Evolutionary conservation across 2,888 invertebrate species (phyloP).

Genomic region (Cryptocephalus primarius): DNA sequence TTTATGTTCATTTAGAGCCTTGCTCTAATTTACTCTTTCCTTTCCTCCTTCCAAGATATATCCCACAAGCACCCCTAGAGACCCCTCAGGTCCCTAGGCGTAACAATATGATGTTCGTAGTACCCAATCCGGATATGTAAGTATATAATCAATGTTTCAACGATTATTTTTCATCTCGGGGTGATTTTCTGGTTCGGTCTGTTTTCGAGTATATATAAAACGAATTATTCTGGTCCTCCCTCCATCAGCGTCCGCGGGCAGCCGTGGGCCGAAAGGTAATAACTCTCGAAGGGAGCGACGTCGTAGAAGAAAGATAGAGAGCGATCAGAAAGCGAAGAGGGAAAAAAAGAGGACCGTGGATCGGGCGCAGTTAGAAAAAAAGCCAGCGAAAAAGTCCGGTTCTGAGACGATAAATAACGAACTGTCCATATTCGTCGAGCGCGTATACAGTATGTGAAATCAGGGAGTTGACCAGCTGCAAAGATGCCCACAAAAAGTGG

Average conservation of each 20-base stretch:
- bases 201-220: too few species aligned
- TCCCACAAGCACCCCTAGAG: too few species aligned
- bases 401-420: conserved; percentile 19
- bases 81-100: too few species aligned
- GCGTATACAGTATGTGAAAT: conserved; percentile 21
- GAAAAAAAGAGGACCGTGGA: conserved; percentile 5
- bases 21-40: too few species aligned
- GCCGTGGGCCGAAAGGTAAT: conserved; percentile 3
- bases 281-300: conserved; percentile 2
- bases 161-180: too few species aligned
- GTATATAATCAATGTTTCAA: too few species aligned
- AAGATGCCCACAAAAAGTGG: conserved; percentile 25
- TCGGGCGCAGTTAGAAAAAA: conserved; percentile 7
- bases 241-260: background rate
- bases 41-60: too few species aligned
- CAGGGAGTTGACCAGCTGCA: conserved; percentile 27
- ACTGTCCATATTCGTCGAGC: conserved; percentile 22
- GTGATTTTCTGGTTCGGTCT: too few species aligned
- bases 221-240: background rate
- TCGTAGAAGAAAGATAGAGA: background rate
- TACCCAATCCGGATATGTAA: too few species aligned
- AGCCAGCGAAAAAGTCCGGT: conserved; percentile 14
- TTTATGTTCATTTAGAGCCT: too few species aligned
- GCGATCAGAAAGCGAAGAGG: background rate
- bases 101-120: too few species aligned